Conservation (phyloP, 2,888 invertebrate genomes). For the Gastracanthus pulcherrimus region DNA sequence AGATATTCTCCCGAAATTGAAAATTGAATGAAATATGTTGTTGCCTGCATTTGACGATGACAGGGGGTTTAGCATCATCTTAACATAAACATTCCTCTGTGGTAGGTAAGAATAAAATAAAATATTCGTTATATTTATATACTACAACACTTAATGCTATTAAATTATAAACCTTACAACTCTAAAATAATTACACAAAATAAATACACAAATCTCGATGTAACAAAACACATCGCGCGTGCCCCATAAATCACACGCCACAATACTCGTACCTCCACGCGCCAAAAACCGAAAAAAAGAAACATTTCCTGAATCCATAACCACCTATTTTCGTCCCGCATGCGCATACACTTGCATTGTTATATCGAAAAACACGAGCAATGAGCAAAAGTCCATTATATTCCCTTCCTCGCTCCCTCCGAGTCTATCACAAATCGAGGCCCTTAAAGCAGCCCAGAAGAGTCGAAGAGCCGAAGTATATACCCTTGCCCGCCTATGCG, state of each 20-base stretch:
- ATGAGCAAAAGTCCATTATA: conserved; percentile 44
- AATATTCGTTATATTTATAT: too few species aligned
- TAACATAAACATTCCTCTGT: too few species aligned
- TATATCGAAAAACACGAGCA: conserved; percentile 25
- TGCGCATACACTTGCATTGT: conserved; percentile 15
- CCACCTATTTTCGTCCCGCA: background rate
- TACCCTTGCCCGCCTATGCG: background rate
- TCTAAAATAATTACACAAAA: background rate
- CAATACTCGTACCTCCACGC: background rate
- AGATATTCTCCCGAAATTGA: too few species aligned
- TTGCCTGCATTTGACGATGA: too few species aligned
- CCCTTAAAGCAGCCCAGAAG: conserved; percentile 32
- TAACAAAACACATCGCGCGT: background rate
- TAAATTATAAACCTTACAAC: background rate
- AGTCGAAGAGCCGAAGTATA: background rate
- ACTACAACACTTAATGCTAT: too few species aligned
- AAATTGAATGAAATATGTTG: too few species aligned
- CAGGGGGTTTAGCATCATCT: too few species aligned
- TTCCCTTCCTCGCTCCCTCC: background rate
- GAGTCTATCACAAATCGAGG: conserved; percentile 51
- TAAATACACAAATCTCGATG: background rate
- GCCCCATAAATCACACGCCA: background rate
- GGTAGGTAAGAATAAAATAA: too few species aligned
- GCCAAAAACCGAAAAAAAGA: background rate
- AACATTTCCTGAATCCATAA: background rate